Evolutionary conservation across 2,797 vertebrate genomes (phyloP).

Genomic region (Chelonia mydas): DNA sequence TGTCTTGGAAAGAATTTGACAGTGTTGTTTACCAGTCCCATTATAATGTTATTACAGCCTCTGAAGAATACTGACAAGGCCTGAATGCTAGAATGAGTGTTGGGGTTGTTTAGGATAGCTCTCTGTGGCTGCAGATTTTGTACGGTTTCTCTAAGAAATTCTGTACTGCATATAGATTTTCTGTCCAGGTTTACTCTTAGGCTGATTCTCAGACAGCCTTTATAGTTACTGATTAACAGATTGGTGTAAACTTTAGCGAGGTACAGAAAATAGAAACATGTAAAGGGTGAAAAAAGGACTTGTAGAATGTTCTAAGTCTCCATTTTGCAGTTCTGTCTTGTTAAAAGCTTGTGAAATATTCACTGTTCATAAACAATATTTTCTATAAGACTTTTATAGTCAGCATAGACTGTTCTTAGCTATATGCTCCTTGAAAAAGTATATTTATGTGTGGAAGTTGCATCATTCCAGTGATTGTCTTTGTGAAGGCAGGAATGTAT

Average conservation of each 20-base stretch:
- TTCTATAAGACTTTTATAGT: background rate
- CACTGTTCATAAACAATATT: background rate
- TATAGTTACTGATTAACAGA: background rate
- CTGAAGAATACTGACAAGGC: constrained; percentile 51
- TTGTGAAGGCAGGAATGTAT: background rate
- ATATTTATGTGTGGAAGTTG: background rate
- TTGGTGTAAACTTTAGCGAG: background rate
- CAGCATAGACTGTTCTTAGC: background rate
- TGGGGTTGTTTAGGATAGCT: constrained; percentile 18
- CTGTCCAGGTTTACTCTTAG: constrained; percentile 46
- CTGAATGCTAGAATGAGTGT: constrained; percentile 41
- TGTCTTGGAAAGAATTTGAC: constrained; percentile 81
- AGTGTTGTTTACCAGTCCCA: constrained; percentile 70
- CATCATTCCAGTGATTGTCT: background rate
- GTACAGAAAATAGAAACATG: background rate
- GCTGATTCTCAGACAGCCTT: background rate
- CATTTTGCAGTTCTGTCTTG: background rate
- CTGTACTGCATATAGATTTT: constrained; percentile 27
- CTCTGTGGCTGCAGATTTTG: constrained; percentile 42
- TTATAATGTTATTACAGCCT: constrained; percentile 77
- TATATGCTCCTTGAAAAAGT: background rate
- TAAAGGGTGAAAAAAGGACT: constrained; percentile 8
- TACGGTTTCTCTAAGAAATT: background rate
- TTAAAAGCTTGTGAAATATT: background rate
- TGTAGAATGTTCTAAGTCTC: background rate